Evolutionary conservation across 37 sponge, comb jelly and placozoan genomes (phyloP), one percentile per base, ranked within the genome.

Genomic region (Cladorhizidae sp.): DNA sequence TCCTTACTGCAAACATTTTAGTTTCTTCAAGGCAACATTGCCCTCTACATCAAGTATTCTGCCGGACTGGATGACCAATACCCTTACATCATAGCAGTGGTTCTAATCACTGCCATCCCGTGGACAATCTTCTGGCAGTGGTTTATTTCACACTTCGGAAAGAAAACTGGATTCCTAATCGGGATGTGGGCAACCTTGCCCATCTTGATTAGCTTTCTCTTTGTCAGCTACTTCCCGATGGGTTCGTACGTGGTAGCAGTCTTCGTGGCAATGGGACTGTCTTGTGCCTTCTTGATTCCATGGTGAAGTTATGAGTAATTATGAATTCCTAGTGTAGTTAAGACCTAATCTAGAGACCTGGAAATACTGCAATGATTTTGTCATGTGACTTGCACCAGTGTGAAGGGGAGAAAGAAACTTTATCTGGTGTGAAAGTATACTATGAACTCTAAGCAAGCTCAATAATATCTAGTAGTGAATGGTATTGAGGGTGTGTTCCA

Each of bases 121-220:
- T 89, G 86, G 57, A 89, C 90, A 83, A 82, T 82, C 8, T 37
- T 87, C n/a, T 95, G 96, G 96, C 96, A 95, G 71, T 18, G 80
- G 6, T 63, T 89, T 33, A 73, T 92, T 17, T 15, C 72, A 0
- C 83, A 72, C 52, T 75, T 83, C 83, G 93, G 93, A 33, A 95
- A 95, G 72, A 95, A 86, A 55, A 82, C 88, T 12, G 72, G 88
- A 15, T 84, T 84, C 49, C 61, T 21, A 6, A 21, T 74, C 17
- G 93, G 93, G 3, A 75, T 83, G 69, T 87, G 84, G 88, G 72
- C 87, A 5, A 40, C 83, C 64, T 65, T 89, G 56, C 61, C 76
- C 51, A 32, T 70, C 3, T 50, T 75, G n/a, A 31, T 83, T 18
- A 8, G 36, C 0, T 35, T 75, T 29, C 70, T 93, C 41, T 89